These are phyloP conservation scores for Conopomorpha cramerella DNA, from an alignment of 1,140 invertebrate species.

Conservation along the genomic window DNA sequence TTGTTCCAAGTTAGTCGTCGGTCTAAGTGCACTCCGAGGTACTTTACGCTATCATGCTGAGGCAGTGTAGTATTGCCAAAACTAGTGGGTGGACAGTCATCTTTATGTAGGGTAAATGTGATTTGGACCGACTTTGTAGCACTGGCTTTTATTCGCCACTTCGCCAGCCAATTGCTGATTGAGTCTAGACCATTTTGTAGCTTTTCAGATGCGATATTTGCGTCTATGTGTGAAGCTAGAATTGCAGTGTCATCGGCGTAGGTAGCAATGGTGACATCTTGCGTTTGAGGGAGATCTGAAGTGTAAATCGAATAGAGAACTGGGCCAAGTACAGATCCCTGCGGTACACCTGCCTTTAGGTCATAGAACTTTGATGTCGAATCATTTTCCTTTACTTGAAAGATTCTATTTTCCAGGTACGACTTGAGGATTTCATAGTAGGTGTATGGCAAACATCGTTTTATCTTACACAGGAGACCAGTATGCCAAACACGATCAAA, in stretches of 20 bases:
- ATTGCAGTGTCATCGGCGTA: background rate
- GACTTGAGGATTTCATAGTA: conserved; percentile 4
- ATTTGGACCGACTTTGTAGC: conserved; percentile 1
- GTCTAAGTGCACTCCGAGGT: conserved; percentile 3
- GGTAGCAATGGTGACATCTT: background rate
- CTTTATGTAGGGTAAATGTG: conserved; percentile 1
- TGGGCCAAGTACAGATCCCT: conserved; percentile 18
- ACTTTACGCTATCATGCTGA: background rate
- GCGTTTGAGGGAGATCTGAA: conserved; percentile 11
- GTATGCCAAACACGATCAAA: conserved; percentile 21
- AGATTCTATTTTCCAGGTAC: conserved; percentile 2
- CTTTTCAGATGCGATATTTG: background rate
- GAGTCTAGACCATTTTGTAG: conserved; percentile 5
- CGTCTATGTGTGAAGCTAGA: background rate
- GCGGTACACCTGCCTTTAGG: conserved; percentile 13
- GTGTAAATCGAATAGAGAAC: conserved; percentile 17
- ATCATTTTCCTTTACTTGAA: conserved; percentile 4
- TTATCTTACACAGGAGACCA: conserved; percentile 10
- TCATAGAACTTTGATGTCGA: conserved; percentile 5
- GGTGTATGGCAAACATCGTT: background rate
- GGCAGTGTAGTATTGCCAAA: background rate
- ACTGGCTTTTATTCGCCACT: conserved; percentile 3
- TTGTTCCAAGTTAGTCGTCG: conserved; percentile 2
- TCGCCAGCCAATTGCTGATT: conserved; percentile 1
- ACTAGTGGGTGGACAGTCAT: background rate